Base-by-base conservation (phyloP, 2,797 vertebrate species). In the Girardinus metallicus region DNA sequence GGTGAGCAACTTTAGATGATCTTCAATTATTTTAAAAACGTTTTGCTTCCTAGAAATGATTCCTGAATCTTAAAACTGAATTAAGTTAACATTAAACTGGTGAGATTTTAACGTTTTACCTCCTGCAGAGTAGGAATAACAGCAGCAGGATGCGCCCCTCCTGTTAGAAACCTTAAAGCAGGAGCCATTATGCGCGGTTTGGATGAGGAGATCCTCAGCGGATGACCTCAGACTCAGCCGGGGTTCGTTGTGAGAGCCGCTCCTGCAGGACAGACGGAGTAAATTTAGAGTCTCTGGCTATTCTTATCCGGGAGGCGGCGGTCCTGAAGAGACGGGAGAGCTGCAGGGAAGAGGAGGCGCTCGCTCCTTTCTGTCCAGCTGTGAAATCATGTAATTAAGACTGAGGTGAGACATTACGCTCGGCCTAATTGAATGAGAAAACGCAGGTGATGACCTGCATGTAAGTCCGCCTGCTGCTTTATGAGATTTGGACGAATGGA, bases 401-500 rank as follows among this genome's bases (percentile, higher is more conserved):
- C 75, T 43, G 75, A 86, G 76, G 26, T 71, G 73, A 57, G 76
- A n/a, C 77, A 84, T 79, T 21, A 75, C 0, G n/a, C 36, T 82
- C 64, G 41, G 49, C 47, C 18, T 85, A 89, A 94, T 84, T 83
- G 85, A 83, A 91, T 87, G 66, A 79, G 80, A 81, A 75, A 75
- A 87, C 72, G 47, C 68, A 76, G 80, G 43, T 4, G 41, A 78
- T 86, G 76, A 80, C 85, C 84, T 77, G 68, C 12, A 75, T 77
- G 68, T 16, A 16, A 55, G 53, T 79, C 62, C 36, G 68, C 16
- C 80, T 79, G 70, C 13, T 29, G 75, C 23, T 91, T 91, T 80
- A 89, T 88, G 77, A 82, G 86, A 89, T 93, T 85, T 87, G 64
- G 82, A 85, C 73, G 85, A 89, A 87, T 84, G 66, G 70, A 90